These are phyloP conservation scores for Chrysocyon brachyurus DNA, from an alignment of 2,797 vertebrate genomes.

Conservation along the genomic window DNA sequence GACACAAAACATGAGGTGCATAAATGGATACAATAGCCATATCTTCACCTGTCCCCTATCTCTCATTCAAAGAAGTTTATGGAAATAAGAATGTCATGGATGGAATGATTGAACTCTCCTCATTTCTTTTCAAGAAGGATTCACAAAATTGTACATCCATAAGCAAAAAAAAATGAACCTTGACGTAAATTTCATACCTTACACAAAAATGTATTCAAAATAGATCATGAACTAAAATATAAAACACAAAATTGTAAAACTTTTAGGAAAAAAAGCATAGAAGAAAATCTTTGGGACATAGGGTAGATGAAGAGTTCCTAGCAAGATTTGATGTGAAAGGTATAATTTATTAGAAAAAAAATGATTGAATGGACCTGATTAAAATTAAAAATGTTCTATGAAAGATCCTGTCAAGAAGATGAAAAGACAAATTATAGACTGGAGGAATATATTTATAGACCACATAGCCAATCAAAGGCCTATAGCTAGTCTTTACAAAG, in stretches of 20 bases:
- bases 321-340: neutral
- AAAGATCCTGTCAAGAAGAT: conserved; percentile 5
- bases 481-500: neutral
- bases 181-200: neutral
- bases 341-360: conserved; percentile 28
- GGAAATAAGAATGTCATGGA: neutral
- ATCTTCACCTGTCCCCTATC: neutral
- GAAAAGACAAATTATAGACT: neutral
- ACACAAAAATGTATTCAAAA: conserved; percentile 5
- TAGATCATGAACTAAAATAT: neutral
- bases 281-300: neutral
- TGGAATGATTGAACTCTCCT: neutral
- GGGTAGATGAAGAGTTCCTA: neutral
- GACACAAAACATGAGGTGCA: neutral
- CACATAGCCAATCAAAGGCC: neutral
- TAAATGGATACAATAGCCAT: neutral
- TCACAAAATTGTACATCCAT: neutral
- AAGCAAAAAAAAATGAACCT: neutral
- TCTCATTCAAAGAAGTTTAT: conserved; percentile 21
- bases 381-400: conserved; percentile 19
- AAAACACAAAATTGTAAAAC: neutral
- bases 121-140: conserved; percentile 16
- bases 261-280: neutral
- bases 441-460: conserved; percentile 51
- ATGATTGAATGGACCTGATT: neutral